These are phyloP conservation scores for Leucosticte australis DNA, from an alignment of 2,113 vertebrate species.

Conservation along the genomic window DNA sequence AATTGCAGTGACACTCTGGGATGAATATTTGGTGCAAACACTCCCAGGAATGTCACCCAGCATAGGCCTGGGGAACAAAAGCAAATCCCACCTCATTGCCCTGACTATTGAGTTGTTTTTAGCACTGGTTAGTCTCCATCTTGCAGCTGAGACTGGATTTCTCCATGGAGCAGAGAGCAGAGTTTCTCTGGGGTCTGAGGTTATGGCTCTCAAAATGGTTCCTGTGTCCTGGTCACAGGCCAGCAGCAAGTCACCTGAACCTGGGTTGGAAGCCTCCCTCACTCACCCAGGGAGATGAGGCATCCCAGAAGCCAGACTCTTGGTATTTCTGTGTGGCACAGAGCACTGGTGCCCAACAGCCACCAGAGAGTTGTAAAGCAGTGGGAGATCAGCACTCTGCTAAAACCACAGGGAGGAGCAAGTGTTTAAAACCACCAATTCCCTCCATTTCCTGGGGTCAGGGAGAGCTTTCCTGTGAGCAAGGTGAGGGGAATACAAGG, in stretches of 20 bases:
- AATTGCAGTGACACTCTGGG: rapidly evolving
- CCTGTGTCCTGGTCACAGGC: background rate
- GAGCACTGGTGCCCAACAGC: background rate
- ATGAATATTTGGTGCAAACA: background rate
- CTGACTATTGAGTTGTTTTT: background rate
- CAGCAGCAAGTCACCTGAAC: background rate
- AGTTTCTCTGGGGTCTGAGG: background rate
- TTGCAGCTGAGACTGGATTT: background rate
- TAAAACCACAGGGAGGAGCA: background rate
- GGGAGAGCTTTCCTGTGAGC: rapidly evolving
- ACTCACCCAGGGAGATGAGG: background rate
- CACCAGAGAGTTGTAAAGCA: background rate
- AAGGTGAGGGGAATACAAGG: rapidly evolving
- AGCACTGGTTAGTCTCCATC: background rate
- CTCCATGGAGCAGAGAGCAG: background rate
- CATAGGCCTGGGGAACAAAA: background rate
- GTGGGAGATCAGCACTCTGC: background rate
- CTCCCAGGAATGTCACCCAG: background rate
- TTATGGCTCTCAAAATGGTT: background rate
- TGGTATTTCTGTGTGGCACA: background rate
- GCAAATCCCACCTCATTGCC: background rate
- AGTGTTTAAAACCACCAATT: background rate
- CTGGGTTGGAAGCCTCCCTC: background rate
- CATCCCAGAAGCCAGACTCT: background rate
- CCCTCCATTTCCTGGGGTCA: background rate